Base-by-base conservation (phyloP, 2,797 vertebrate species). In the Lates japonicus region DNA sequence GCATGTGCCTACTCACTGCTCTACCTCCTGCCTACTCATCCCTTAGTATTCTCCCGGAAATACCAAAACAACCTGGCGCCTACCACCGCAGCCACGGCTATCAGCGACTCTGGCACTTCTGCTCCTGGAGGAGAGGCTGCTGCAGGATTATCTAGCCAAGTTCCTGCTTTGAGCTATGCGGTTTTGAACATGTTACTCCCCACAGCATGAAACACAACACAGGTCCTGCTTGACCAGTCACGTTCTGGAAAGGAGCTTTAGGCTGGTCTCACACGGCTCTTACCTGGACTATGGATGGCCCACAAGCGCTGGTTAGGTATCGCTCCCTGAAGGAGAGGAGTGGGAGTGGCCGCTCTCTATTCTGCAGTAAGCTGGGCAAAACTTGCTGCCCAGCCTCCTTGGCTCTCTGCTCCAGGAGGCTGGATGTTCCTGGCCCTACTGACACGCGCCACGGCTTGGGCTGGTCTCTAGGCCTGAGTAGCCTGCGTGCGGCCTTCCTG, bases 281-380 rank as follows among this genome's bases (percentile, higher is more conserved):
- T 80, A 98, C 98, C n/a, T 0, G 98, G 98, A 46, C 87, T 99
- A 89, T 98, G 97, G 90, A 98, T 97, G 66, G 98, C 98, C 42
- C 95, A 99, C n/a, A n/a, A 75, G 98, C 98, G 0, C 96, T 99
- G 95, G 98, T 99, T 35, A 94, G 98, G 46, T 99, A 99, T 69
- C 97, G 98, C 20, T 98, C 97, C 48, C 96, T 99, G 84, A 98
- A 97, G 88, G 98, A 98, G 80, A 96, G 95, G 84, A n/a, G 95
- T 99, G 75, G 98, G 97, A 87, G 97, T 99, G 87, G 98, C 97
- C 94, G 97, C 97, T 0, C 98, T 1, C 95, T 99, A 25, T 99
- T 99, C 92, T n/a, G 98, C 97, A 8, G 98, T 99, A 10, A 98
- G 98, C 41, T 99, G 98, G 98, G n/a, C n/a, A n/a, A n/a, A n/a